Evolutionary conservation across 30 jellyfish, hydroid and myxozoan species (phyloP).

Genomic region (Hydractinia echinata): DNA sequence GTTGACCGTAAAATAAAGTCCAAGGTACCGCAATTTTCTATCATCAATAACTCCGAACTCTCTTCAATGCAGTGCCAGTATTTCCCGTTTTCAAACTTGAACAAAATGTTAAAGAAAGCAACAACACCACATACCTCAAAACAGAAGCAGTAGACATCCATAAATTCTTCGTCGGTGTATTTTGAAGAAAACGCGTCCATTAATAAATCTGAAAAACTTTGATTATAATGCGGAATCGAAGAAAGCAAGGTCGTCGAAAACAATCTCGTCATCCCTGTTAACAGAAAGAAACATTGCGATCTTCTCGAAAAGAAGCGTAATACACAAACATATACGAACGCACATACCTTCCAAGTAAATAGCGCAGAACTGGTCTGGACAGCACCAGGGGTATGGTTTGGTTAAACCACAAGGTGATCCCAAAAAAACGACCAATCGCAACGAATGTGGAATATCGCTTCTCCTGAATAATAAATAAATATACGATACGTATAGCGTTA

Average conservation of each 20-base stretch:
- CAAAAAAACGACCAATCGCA: slow-evolving; percentile 87
- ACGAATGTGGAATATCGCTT: slow-evolving; percentile 39
- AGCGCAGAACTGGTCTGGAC: slow-evolving; percentile 66
- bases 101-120: not conserved
- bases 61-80: not conserved
- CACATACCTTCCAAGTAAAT: slow-evolving; percentile 52
- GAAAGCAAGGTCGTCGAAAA: slow-evolving; percentile 73
- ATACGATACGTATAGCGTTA: too few species aligned
- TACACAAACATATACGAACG: not conserved
- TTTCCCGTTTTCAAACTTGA: not conserved
- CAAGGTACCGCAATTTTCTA: too few species aligned
- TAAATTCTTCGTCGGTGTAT: slow-evolving; percentile 50
- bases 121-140: slow-evolving; percentile 52
- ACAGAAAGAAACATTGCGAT: not conserved
- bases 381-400: slow-evolving; percentile 75
- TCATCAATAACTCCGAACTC: too few species aligned
- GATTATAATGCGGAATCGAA: slow-evolving; percentile 57
- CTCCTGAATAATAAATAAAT: slow-evolving; percentile 4
- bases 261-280: slow-evolving; percentile 75
- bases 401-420: slow-evolving; percentile 84
- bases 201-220: slow-evolving; percentile 54
- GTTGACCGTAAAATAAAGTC: too few species aligned
- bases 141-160: slow-evolving; percentile 49
- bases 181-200: slow-evolving; percentile 61
- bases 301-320: not conserved